phyloP scores from a whole-genome alignment of 30 jellyfish, hydroid and myxozoan genomes.

The Catostylus mosaicus region DNA sequence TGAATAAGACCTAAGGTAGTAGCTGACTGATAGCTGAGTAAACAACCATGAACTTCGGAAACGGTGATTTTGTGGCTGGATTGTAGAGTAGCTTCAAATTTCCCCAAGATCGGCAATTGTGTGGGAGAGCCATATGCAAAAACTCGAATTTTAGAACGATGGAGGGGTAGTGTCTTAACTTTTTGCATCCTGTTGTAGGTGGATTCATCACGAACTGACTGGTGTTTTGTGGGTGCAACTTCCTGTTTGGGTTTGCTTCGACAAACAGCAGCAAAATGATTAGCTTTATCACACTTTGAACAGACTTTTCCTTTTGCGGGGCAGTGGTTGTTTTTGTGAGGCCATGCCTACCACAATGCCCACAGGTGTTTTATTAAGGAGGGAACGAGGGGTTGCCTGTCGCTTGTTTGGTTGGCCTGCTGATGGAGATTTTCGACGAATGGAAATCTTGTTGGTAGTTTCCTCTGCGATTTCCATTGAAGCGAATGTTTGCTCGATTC shows the following conservation, averaged over 20 bases:
- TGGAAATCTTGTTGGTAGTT: too few species aligned
- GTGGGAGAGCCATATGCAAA: conserved; percentile 45
- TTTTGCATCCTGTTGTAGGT: neutral
- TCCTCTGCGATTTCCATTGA: too few species aligned
- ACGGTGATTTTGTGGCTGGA: conserved; percentile 15
- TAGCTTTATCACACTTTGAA: too few species aligned
- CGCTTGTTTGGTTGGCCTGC: neutral
- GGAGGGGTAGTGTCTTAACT: neutral
- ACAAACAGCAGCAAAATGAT: too few species aligned
- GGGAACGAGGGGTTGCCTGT: neutral
- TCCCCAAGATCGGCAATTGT: conserved; percentile 39
- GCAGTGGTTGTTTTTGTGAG: too few species aligned
- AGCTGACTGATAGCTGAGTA: conserved; percentile 34
- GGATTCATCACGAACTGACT: too few species aligned
- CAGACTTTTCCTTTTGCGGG: too few species aligned
- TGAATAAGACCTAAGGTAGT: conserved; percentile 22
- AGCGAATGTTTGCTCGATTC: neutral
- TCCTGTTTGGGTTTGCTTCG: too few species aligned
- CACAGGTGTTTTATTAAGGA: neutral
- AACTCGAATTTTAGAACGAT: neutral
- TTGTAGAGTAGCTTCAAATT: conserved; percentile 31
- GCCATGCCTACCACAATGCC: neutral
- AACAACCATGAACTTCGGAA: conserved; percentile 25
- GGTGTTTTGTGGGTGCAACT: too few species aligned
- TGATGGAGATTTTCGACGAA: neutral